phyloP scores from a whole-genome alignment of 1,140 invertebrate species.

The Hycleus cichorii region DNA sequence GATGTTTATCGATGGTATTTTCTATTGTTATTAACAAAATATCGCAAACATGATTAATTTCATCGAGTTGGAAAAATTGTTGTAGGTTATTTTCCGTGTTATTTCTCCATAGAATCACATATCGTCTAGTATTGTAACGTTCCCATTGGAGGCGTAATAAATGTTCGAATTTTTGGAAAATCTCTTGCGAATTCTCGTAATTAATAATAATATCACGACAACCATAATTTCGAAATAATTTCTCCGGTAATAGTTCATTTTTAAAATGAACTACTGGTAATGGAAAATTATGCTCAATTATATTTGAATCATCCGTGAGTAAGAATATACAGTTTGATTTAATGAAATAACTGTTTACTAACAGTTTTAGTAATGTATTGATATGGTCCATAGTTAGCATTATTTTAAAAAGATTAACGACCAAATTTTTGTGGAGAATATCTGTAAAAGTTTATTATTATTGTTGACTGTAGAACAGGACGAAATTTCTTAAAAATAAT shows the following conservation, averaged over 20 bases:
- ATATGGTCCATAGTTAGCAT: background rate
- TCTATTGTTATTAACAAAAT: too few relatives aligned
- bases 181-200: constrained; percentile 1
- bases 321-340: constrained; percentile 10
- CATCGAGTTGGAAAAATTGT: constrained; percentile 11
- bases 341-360: constrained; percentile 19
- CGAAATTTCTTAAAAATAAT: too few relatives aligned
- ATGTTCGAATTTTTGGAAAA: constrained; percentile 14
- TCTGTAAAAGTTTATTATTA: too few relatives aligned
- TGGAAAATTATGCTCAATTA: constrained; percentile 1
- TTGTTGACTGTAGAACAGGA: too few relatives aligned
- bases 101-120: constrained; percentile 2
- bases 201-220: constrained; percentile 18
- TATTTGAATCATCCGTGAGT: constrained; percentile 2
- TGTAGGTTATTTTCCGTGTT: background rate
- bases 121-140: constrained; percentile 15
- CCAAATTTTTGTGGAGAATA: too few relatives aligned
- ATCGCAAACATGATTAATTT: too few relatives aligned
- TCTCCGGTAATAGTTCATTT: constrained; percentile 1
- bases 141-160: constrained; percentile 1
- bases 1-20: too few relatives aligned
- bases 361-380: background rate
- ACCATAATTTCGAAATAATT: constrained; percentile 10
- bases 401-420: too few relatives aligned
- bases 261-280: constrained; percentile 6